phyloP scores from a whole-genome alignment of 2,797 vertebrate species.

The Amniataba percoides region DNA sequence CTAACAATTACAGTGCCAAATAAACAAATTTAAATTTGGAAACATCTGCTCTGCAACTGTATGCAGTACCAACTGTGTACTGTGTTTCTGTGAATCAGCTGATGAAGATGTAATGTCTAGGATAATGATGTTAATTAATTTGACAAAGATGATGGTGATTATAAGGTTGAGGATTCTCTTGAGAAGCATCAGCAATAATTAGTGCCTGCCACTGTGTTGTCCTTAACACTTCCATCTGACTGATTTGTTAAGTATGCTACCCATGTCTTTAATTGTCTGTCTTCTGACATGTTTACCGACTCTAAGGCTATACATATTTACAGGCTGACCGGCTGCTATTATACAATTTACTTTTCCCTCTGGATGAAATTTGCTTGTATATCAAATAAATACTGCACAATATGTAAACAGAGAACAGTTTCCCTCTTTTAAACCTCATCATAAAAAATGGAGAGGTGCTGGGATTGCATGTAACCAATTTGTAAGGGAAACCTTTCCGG shows the following conservation, averaged over 20 bases:
- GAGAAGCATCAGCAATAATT: slow-evolving; percentile 37
- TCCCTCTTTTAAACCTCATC: slow-evolving; percentile 57
- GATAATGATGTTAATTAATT: slow-evolving; percentile 37
- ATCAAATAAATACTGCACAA: slow-evolving; percentile 16
- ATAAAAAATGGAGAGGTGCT: slow-evolving; percentile 65
- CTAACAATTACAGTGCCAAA: not conserved
- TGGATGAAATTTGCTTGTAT: slow-evolving; percentile 5
- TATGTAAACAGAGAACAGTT: slow-evolving; percentile 23
- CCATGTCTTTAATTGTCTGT: slow-evolving; percentile 14
- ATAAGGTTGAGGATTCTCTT: slow-evolving; percentile 23
- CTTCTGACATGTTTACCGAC: slow-evolving; percentile 41
- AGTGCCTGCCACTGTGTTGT: slow-evolving; percentile 30
- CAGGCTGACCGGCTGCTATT: slow-evolving; percentile 2
- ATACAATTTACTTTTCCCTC: not conserved
- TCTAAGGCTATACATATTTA: not conserved
- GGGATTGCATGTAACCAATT: slow-evolving; percentile 70
- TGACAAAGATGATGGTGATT: slow-evolving; percentile 29
- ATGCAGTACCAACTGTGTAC: no score
- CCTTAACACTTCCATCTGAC: slow-evolving; percentile 4
- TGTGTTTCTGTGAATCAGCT: slow-evolving; percentile 15
- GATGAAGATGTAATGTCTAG: slow-evolving; percentile 13
- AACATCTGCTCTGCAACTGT: not conserved
- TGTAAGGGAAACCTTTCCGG: slow-evolving; percentile 69
- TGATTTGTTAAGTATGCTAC: slow-evolving; percentile 17
- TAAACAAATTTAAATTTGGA: not conserved